These are phyloP conservation scores for Synanthedon myopaeformis DNA, from an alignment of 2,888 invertebrate species.

Conservation along the genomic window DNA sequence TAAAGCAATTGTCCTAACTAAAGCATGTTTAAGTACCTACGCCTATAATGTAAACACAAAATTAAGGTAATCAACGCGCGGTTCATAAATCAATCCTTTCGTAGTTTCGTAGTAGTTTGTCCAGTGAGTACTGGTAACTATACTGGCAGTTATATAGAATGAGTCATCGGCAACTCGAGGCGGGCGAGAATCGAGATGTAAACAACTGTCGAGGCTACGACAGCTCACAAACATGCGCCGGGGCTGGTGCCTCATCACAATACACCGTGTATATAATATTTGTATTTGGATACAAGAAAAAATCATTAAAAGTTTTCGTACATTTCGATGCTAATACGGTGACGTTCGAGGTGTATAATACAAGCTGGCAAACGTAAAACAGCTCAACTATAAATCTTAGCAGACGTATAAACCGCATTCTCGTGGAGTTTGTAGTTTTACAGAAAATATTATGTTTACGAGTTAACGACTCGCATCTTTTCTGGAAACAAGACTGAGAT, in stretches of 20 bases:
- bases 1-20: too few relatives aligned
- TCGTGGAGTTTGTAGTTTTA: too few relatives aligned
- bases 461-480: background rate
- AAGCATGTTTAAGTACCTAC: background rate
- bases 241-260: too few relatives aligned
- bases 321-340: too few relatives aligned
- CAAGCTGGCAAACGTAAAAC: too few relatives aligned
- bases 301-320: too few relatives aligned
- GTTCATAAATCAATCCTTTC: background rate
- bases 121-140: background rate
- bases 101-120: background rate
- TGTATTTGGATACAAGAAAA: too few relatives aligned
- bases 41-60: background rate
- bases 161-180: conserved; percentile 35
- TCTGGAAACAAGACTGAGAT: background rate
- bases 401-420: too few relatives aligned
- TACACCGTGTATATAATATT: too few relatives aligned
- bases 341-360: too few relatives aligned
- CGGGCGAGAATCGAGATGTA: conserved; percentile 27
- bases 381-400: too few relatives aligned
- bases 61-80: background rate
- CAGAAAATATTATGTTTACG: too few relatives aligned
- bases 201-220: conserved; percentile 47
- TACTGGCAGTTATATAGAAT: conserved; percentile 12
- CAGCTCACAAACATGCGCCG: conserved; percentile 28